Evolutionary conservation across 2,113 vertebrate genomes (phyloP).

Genomic region (Phyllostomus discolor): DNA sequence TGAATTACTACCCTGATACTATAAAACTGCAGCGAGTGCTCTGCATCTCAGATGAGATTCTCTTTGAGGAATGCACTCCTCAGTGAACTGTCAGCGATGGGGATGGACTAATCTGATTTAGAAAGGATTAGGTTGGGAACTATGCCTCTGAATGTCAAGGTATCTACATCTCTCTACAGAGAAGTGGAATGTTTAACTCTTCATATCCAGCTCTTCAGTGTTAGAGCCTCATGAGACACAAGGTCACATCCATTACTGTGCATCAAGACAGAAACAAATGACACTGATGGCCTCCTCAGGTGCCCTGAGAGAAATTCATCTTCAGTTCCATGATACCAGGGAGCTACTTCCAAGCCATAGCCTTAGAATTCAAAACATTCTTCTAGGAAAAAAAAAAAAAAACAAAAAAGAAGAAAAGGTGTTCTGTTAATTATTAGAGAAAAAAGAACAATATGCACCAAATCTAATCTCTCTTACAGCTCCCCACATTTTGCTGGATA

Average conservation of each 20-base stretch:
- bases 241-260: constrained; percentile 70
- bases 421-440: background rate
- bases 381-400: background rate
- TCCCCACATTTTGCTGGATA: background rate
- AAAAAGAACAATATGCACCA: background rate
- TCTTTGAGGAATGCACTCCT: constrained; percentile 68
- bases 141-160: constrained; percentile 71
- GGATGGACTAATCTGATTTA: constrained; percentile 59
- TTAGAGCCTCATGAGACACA: constrained; percentile 51
- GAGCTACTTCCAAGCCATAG: constrained; percentile 11
- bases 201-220: constrained; percentile 50
- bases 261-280: constrained; percentile 60
- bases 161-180: constrained; percentile 68
- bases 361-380: constrained; percentile 34
- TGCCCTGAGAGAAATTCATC: constrained; percentile 58
- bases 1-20: constrained; percentile 79
- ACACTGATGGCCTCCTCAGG: constrained; percentile 10
- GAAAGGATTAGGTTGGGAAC: constrained; percentile 67
- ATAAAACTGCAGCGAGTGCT: constrained; percentile 74
- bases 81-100: constrained; percentile 61
- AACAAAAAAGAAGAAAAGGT: background rate
- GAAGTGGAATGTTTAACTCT: constrained; percentile 70
- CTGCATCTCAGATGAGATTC: constrained; percentile 71
- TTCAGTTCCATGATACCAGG: background rate
- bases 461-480: background rate